Evolutionary conservation across 2,113 vertebrate genomes (phyloP).

Genomic region (Varanus salvator): DNA sequence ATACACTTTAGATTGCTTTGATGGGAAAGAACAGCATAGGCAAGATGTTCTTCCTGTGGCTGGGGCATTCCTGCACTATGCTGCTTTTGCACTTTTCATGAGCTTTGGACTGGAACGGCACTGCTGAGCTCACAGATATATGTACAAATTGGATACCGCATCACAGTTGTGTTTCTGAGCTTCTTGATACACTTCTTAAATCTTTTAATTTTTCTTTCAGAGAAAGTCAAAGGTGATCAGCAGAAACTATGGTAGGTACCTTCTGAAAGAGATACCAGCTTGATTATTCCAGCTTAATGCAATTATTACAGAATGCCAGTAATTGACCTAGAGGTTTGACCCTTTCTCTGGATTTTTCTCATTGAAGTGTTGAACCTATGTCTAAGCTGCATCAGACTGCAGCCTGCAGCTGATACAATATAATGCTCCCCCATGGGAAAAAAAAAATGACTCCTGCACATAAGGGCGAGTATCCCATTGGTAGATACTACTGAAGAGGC

Average conservation of each 20-base stretch:
- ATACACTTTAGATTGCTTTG: no score
- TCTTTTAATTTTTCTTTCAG: constrained; percentile 1
- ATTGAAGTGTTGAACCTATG: neutral
- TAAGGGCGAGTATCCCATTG: neutral
- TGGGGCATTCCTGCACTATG: no score
- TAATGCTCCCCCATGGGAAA: neutral
- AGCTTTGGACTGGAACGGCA: neutral
- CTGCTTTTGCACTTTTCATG: no score
- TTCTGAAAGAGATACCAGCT: neutral
- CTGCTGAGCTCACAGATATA: neutral
- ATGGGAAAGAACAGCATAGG: no score
- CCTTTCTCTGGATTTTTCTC: neutral
- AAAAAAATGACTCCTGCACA: neutral
- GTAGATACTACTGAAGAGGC: no score
- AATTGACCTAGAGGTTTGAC: neutral
- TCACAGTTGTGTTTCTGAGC: neutral
- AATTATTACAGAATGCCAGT: neutral
- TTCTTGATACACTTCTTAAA: neutral
- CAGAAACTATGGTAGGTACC: neutral
- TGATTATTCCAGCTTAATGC: neutral
- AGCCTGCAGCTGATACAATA: neutral
- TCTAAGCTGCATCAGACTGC: neutral
- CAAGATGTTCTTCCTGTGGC: no score
- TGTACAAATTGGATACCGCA: neutral
- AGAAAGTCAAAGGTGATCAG: neutral